Base-by-base conservation (phyloP, 30 jellyfish, hydroid and myxozoan genomes). In the Turritopsis rubra region DNA sequence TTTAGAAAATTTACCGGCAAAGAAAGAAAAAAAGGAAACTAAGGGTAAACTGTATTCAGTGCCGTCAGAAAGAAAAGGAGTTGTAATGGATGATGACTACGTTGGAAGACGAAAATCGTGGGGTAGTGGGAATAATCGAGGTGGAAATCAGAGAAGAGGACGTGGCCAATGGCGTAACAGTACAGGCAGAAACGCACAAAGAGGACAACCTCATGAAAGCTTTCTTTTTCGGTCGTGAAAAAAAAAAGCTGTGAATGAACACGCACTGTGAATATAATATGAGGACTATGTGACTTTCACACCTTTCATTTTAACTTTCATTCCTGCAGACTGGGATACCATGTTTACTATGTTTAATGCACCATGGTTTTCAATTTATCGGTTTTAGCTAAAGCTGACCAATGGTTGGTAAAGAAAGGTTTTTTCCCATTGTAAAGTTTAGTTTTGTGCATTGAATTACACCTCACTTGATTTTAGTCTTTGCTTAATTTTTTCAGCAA, bases 61-160 rank as follows among this genome's bases (percentile, higher is more conserved):
- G 52, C 98, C 98, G 0, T 84, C 90, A 52, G 80, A 92, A 21
- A 84, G 97, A 24, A 88, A 93, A 68, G 96, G 96, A 20, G 75
- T 91, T 1, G 89, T 21, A 41, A 60, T 76, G 83, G 71, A 78
- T 76, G 91, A 54, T 21, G 41, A 66, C 27, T 76, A 31, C 27
- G 16, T 23, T 9, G 74, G 60, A 8, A 28, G 71, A 29, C 68
- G 82, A 21, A 84, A 82, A 28, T 21, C 73, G 0, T 81, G 85
- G 30, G 90, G 93, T 26, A 30, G 89, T 84, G 89, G 90, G 9
- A 73, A 53, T 75, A 24, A 54, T 74, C 27, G 91, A 17, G 90
- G 91, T 9, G 22, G 79, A 16, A 25, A 23, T 30, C 73, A 65
- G 5, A 60, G 84, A 0, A 21, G 75, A 18, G 75, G 89, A 19